These are phyloP conservation scores for Drosophila pseudotalamancana DNA, from an alignment of 2,888 invertebrate genomes.

Conservation along the genomic window DNA sequence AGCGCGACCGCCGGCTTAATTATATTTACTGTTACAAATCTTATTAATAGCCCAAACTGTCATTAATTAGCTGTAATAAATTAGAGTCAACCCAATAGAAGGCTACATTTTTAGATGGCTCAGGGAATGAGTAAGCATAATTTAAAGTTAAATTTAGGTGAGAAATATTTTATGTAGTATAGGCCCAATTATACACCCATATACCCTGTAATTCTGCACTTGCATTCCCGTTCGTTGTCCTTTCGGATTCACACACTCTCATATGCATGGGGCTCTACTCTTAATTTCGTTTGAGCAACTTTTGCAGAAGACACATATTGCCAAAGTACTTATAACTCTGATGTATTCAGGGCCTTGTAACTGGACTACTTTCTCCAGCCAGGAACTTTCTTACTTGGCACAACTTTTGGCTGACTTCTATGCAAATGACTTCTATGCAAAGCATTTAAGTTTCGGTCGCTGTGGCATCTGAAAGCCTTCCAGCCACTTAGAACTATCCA, in stretches of 20 bases:
- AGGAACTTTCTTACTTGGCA: background rate
- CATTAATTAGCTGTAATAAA: too few relatives aligned
- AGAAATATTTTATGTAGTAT: too few relatives aligned
- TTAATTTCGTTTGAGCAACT: slow-evolving; percentile 26
- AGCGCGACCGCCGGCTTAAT: too few relatives aligned
- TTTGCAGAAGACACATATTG: slow-evolving; percentile 1
- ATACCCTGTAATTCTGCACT: too few relatives aligned
- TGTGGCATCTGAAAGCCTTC: slow-evolving; percentile 17
- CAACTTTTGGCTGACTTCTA: slow-evolving; percentile 33
- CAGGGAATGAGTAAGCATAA: too few relatives aligned
- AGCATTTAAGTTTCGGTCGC: slow-evolving; percentile 41
- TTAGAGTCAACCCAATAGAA: too few relatives aligned
- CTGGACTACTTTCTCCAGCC: slow-evolving; percentile 25
- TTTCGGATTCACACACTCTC: background rate
- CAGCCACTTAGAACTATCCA: slow-evolving; percentile 57
- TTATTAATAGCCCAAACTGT: too few relatives aligned
- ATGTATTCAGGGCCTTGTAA: slow-evolving; percentile 6
- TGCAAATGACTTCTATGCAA: slow-evolving; percentile 46
- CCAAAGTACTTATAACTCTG: slow-evolving; percentile 16
- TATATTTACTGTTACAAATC: too few relatives aligned
- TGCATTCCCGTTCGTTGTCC: background rate
- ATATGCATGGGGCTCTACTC: slow-evolving; percentile 11
- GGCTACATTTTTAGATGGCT: too few relatives aligned
- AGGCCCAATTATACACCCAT: too few relatives aligned
- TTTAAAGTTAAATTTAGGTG: too few relatives aligned